Evolutionary conservation across 2,888 invertebrate species (phyloP), one percentile per base, ranked within the genome.

Genomic region (Chalcis sispes): DNA sequence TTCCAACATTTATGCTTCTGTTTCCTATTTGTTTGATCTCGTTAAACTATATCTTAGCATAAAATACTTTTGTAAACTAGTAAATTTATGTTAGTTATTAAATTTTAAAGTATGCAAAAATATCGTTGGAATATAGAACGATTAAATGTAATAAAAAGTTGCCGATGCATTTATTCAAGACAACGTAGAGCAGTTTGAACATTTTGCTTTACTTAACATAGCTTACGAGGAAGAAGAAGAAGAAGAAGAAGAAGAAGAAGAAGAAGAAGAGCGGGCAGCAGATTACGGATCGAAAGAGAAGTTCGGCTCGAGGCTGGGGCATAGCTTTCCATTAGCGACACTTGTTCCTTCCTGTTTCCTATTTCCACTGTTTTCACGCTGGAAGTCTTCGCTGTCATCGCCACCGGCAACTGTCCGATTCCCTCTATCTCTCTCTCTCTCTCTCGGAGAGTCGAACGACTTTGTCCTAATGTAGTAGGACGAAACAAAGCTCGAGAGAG

Each of bases 331-430:
- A 74, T 66, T 70, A 77, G 50, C 62, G 65, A 69, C 59, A 64
- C 72, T 75, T 36, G 77, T 72, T 56, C 50, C 65, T 75, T 75
- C 62, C 69, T 50, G 70, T 64, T 65, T 64, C 62, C 69, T 23
- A 62, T 54, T 46, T 62, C 64, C 48, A 32, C 20, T 42, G 32
- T 62, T n/a, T 29, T n/a, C 48, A 23, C n/a, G n/a, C n/a, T n/a
- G 13, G 2, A n/a, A 70, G 50, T 59, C 70, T 48, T 70, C n/a
- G 20, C 27, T 42, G 71, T 42, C 52, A 61, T 71, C 52, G 32
- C 15, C 27, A 4, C 3, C n/a, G n/a, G n/a, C 15, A n/a, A 5
- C 1, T 18, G 1, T 27, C 10, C 46, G 48, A n/a, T n/a, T n/a
- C n/a, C n/a, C n/a, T n/a, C n/a, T n/a, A n/a, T n/a, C n/a, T n/a